Base-by-base conservation (phyloP, 2,797 vertebrate species). In the Nyctalus aviator region DNA sequence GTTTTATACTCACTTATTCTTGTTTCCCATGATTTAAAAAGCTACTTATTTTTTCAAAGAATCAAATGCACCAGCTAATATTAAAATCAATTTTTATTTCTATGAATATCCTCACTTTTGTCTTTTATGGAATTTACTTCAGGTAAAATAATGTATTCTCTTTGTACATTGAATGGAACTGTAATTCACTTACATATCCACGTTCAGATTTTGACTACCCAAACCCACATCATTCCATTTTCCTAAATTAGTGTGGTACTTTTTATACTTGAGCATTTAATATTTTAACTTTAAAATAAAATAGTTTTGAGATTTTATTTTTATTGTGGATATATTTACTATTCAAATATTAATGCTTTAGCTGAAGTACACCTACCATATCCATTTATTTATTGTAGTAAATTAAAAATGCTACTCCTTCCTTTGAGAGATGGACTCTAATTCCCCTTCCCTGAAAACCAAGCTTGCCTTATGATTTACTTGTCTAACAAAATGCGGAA, bases 21-120 rank as follows among this genome's bases (percentile, higher is more conserved):
- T 87, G 6, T 44, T 72, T 87, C 75, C 18, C 21, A 41, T 46
- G 11, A 85, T 78, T 88, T 68, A 17, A 73, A 83, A 86, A 62
- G 17, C 17, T 62, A 48, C 30, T 2, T 46, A 88, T 82, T 77
- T 86, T 79, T 32, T 48, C 64, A 77, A 35, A 86, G 14, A 79
- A 32, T 50, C 71, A 82, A 44, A 66, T 17, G 59, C 2, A 53
- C 32, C 68, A 92, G 25, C 10, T 90, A 71, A 82, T 14, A 8
- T 66, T 86, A 94, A 86, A 79, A 44, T 72, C 3, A 53, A 48
- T 79, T 71, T 88, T 75, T 90, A 6, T 73, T 78, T 79, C 48
- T 76, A 35, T 91, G 62, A 90, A 69, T 88, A 48, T 83, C 82
- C 88, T 94, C 46, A 59, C 32, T 79, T 94, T 91, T 30, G 12